Evolutionary conservation across 2,888 invertebrate genomes (phyloP), one percentile per base, ranked within the genome.

Genomic region (Zeuzera pyrina): DNA sequence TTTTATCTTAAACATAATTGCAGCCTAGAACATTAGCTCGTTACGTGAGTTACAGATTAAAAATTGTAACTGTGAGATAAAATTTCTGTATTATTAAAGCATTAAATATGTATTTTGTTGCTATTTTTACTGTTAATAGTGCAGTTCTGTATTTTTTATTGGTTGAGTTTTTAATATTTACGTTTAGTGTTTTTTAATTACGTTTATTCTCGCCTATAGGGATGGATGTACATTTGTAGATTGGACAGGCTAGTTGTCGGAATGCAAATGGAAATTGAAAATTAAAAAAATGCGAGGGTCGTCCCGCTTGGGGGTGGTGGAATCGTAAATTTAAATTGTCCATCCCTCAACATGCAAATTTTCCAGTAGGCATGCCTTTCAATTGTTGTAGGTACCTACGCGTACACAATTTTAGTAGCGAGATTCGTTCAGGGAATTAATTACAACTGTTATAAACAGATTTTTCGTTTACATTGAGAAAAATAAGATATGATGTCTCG

Each of bases 271-370:
- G 67, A 78, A 81, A 79, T 78, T 77, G 79, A 81, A 81, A 81
- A 78, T 79, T 74, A 72, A 77, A 78, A 57, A 79, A 78, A 72
- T 55, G 67, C 67, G 76, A 77, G 78, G 79, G 78, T 74, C 68
- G 69, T 50, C 43, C 56, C 62, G 52, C 63, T 43, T 51, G 46
- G 65, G 74, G 78, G 72, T 55, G 66, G 60, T 44, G 64, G 65
- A 73, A 74, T 69, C 81, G 79, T 79, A 81, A 83, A 81, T 83
- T 79, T 76, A 78, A 79, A 81, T 78, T 76, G 79, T 78, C 72
- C 76, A 73, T 69, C 70, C 71, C 69, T 70, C 67, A 67, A 71
- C 69, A 79, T 78, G 79, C 70, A 78, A 79, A 79, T 81, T 77
- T 73, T 61, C 62, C 52, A 58, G 51, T 55, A 54, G 57, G 52